These are phyloP conservation scores for Anhinga rufa DNA, from an alignment of 2,113 vertebrate species.

Conservation along the genomic window DNA sequence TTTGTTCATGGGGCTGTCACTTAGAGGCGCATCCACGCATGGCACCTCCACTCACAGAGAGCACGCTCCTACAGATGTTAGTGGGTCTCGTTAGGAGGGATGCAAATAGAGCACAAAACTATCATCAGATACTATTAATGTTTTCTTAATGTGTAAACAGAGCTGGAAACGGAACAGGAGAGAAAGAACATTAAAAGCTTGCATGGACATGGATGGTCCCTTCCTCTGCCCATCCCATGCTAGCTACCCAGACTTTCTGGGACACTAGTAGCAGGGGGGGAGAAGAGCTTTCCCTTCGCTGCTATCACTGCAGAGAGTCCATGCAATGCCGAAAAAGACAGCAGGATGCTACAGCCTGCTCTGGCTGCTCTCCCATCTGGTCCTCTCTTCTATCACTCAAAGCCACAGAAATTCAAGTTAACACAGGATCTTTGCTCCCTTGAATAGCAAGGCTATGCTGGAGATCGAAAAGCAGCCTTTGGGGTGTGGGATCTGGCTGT, in stretches of 20 bases:
- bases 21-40: not conserved
- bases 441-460: not conserved
- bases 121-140: conserved; percentile 30
- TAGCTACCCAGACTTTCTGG: not conserved
- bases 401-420: not conserved
- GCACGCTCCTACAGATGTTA: not conserved
- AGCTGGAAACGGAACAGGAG: conserved; percentile 13
- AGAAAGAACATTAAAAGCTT: not conserved
- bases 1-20: not conserved
- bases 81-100: not conserved
- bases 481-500: not conserved
- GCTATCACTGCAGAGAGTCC: not conserved
- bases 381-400: not conserved
- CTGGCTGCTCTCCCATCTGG: not conserved
- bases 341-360: not conserved
- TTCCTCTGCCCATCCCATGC: not conserved
- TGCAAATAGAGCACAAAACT: conserved; percentile 45
- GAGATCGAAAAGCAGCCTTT: not conserved
- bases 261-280: not conserved
- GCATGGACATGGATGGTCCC: rapidly evolving
- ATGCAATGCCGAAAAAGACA: not conserved
- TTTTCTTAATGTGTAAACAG: conserved; percentile 1
- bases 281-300: not conserved
- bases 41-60: not conserved
- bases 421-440: not conserved